phyloP scores from a whole-genome alignment of 2,113 vertebrate species.

The Elephas maximus region DNA sequence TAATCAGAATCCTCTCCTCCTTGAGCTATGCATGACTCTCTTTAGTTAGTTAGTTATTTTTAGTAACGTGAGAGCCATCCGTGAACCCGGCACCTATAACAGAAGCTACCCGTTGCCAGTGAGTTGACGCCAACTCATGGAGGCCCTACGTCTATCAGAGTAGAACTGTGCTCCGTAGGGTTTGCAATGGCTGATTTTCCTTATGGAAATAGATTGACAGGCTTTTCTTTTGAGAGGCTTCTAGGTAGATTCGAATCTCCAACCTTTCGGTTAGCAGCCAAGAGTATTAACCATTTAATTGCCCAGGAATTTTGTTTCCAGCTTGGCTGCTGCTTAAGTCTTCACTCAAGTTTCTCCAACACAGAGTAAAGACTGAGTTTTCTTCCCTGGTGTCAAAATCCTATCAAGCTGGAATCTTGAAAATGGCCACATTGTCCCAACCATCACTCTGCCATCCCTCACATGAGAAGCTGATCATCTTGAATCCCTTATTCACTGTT shows the following conservation, averaged over 20 bases:
- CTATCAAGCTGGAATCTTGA: background rate
- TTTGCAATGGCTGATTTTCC: background rate
- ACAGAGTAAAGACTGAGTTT: too few relatives aligned
- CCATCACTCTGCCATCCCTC: background rate
- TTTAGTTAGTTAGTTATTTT: background rate
- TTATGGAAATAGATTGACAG: background rate
- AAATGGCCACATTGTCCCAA: too few relatives aligned
- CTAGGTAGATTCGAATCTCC: background rate
- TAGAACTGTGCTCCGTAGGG: background rate
- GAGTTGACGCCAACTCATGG: background rate
- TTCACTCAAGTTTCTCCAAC: too few relatives aligned
- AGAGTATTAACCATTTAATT: too few relatives aligned
- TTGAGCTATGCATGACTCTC: background rate
- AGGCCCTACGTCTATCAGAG: background rate
- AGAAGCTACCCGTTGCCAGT: background rate
- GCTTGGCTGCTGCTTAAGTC: too few relatives aligned
- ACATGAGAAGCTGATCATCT: background rate
- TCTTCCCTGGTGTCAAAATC: too few relatives aligned
- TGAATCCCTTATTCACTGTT: background rate
- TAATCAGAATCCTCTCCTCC: background rate
- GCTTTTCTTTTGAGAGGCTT: background rate
- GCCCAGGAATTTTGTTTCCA: too few relatives aligned
- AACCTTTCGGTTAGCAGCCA: too few relatives aligned
- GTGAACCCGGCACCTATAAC: background rate
- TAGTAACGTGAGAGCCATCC: background rate